Conservation (phyloP, 2,797 vertebrate genomes). For the Tapera naevia region DNA sequence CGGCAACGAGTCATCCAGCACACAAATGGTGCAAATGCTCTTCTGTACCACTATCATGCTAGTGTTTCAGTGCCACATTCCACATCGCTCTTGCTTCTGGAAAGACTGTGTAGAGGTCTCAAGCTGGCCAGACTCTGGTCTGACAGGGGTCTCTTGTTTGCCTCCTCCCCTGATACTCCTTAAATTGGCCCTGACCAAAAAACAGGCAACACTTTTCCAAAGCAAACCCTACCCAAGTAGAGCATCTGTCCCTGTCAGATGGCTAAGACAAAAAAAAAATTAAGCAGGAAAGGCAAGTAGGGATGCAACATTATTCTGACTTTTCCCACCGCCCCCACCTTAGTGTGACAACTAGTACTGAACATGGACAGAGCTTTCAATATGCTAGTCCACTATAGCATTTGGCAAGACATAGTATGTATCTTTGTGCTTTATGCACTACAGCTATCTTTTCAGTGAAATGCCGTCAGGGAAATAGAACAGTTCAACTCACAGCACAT, state of each 20-base stretch:
- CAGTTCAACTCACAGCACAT: conserved; percentile 78
- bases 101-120: not conserved
- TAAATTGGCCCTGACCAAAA: not conserved
- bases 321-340: not conserved
- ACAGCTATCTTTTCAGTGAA: not conserved
- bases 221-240: not conserved
- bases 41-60: not conserved
- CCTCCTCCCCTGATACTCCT: not conserved
- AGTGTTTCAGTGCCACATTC: not conserved
- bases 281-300: not conserved
- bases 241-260: not conserved
- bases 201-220: not conserved
- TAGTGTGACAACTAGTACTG: not conserved
- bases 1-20: not conserved
- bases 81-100: not conserved
- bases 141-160: not conserved
- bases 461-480: not conserved
- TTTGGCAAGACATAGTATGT: not conserved
- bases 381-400: not conserved
- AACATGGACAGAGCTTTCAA: not conserved
- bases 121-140: not conserved
- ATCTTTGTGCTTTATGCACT: not conserved
- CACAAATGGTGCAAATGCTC: not conserved
- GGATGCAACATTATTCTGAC: not conserved
- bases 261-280: not conserved